Percentiles rank a stretch among this genome's conserved stretches.
These are phyloP conservation scores for Drosophila baimaii DNA, from an alignment of 1,140 invertebrate species.

Conservation along the genomic window DNA sequence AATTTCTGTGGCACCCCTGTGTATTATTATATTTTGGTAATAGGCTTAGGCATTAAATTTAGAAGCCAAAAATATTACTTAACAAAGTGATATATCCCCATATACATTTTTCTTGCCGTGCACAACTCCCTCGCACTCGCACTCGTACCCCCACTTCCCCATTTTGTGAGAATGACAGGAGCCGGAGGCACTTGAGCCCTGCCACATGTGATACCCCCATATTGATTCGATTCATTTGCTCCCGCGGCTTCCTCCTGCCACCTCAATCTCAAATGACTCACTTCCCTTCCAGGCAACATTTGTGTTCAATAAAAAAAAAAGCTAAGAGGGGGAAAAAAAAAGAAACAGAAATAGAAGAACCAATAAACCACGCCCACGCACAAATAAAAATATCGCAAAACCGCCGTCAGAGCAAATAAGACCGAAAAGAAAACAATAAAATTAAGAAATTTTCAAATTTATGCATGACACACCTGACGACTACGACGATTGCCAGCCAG, in stretches of 20 bases:
- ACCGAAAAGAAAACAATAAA: conserved; percentile 68
- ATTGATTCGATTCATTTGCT: conserved; percentile 68
- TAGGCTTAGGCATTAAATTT: no score
- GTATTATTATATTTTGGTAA: no score
- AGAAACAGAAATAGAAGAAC: conserved; percentile 12
- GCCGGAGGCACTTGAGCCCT: conserved; percentile 40
- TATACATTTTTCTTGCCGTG: not conserved
- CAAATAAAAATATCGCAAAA: conserved; percentile 32
- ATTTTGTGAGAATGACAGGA: conserved; percentile 5
- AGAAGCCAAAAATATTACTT: not conserved
- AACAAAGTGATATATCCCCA: not conserved
- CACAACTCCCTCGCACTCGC: not conserved
- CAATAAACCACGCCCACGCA: conserved; percentile 55
- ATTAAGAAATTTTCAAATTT: conserved; percentile 81
- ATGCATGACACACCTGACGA: conserved; percentile 76
- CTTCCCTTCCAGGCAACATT: conserved; percentile 31
- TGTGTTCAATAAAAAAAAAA: conserved; percentile 49
- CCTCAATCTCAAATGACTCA: conserved; percentile 41
- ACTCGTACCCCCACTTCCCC: not conserved
- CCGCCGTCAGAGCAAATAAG: conserved; percentile 15
- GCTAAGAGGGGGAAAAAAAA: not conserved
- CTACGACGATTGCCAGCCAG: conserved; percentile 16
- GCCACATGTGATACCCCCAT: conserved; percentile 47
- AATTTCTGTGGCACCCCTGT: no score
- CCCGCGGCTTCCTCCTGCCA: conserved; percentile 30